These are phyloP conservation scores for Blastobasis adustella DNA, from an alignment of 2,888 invertebrate genomes.

Conservation along the genomic window DNA sequence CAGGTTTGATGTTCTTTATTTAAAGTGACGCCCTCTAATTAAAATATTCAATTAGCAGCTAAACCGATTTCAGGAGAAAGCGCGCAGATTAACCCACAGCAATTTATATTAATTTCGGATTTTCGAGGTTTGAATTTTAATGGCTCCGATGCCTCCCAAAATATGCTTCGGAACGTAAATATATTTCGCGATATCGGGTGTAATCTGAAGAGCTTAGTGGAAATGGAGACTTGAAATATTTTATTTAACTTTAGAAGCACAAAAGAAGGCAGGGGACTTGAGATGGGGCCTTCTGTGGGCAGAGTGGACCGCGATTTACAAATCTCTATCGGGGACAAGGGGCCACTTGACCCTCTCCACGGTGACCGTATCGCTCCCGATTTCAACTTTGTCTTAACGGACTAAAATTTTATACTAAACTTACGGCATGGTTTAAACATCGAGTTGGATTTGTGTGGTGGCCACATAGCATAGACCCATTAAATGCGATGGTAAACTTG, in stretches of 20 bases:
- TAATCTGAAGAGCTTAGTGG: conserved; percentile 3
- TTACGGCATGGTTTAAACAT: too few species aligned
- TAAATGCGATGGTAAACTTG: too few species aligned
- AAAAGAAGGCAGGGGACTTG: conserved; percentile 38
- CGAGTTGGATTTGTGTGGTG: too few species aligned
- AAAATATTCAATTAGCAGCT: too few species aligned
- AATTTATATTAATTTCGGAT: neutral
- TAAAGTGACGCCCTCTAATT: too few species aligned
- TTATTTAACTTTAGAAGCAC: conserved; percentile 24
- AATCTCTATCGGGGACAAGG: conserved; percentile 52
- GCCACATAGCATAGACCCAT: too few species aligned
- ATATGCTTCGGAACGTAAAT: too few species aligned
- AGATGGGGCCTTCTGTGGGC: conserved; percentile 31
- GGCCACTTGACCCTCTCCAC: conserved; percentile 48
- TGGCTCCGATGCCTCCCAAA: neutral
- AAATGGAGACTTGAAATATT: conserved; percentile 20
- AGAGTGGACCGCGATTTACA: conserved; percentile 54
- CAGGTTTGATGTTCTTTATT: too few species aligned
- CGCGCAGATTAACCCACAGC: neutral
- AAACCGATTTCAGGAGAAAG: neutral
- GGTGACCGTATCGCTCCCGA: conserved; percentile 22
- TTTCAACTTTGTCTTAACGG: conserved; percentile 19
- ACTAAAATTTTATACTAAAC: too few species aligned
- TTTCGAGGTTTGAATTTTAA: conserved; percentile 4
- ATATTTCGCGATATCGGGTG: neutral